These are phyloP conservation scores for Upupa epops DNA, from an alignment of 2,113 vertebrate genomes.

Conservation along the genomic window DNA sequence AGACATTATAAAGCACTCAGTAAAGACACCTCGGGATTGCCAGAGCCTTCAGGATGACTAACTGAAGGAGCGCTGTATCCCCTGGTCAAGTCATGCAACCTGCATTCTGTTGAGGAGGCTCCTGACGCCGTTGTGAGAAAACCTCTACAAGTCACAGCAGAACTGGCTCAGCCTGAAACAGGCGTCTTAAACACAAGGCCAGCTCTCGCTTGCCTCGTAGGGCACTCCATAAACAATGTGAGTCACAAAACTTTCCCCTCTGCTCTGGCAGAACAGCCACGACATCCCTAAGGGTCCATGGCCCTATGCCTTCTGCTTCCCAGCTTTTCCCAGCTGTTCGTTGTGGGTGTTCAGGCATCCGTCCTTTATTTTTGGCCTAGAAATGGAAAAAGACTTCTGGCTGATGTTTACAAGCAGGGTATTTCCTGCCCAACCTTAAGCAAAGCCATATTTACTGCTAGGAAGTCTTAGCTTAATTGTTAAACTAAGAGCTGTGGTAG, in stretches of 20 bases:
- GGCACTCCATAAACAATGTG: not conserved
- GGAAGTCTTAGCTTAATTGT: not conserved
- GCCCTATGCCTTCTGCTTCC: not conserved
- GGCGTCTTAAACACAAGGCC: not conserved
- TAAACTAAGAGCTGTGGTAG: not conserved
- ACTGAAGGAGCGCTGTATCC: not conserved
- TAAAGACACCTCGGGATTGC: not conserved
- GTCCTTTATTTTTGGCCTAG: not conserved
- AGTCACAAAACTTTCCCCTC: not conserved
- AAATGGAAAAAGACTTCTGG: not conserved
- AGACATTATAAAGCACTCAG: not conserved
- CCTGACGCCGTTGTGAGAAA: not conserved
- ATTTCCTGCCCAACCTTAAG: not conserved
- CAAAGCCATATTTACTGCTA: not conserved
- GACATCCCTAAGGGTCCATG: no score
- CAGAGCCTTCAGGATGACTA: not conserved
- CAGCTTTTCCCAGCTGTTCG: not conserved
- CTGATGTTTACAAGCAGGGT: not conserved
- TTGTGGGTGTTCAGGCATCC: not conserved
- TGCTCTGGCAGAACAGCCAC: not conserved
- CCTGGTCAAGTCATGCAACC: not conserved
- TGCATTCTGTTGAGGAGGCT: not conserved
- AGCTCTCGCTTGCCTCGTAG: not conserved
- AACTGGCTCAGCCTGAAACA: not conserved
- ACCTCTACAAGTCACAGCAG: not conserved